Percentiles rank a stretch among this genome's conserved stretches.
Conservation (phyloP, 2,113 vertebrate genomes). For the Engraulis encrasicolus region DNA sequence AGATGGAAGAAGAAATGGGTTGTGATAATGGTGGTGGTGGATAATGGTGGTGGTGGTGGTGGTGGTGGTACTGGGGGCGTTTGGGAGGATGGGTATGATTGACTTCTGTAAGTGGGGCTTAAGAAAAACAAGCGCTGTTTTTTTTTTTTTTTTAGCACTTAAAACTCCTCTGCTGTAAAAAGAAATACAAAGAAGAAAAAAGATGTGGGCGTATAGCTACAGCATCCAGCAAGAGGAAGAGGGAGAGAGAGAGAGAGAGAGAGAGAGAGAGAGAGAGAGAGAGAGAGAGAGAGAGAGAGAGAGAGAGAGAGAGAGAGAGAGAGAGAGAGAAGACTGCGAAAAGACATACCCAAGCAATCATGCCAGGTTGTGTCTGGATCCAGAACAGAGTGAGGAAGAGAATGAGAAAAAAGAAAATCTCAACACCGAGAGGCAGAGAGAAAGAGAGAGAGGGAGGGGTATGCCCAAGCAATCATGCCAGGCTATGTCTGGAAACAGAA, state of each 20-base stretch:
- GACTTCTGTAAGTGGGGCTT: background rate
- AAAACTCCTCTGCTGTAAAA: background rate
- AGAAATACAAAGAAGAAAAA: background rate
- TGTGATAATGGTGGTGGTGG: background rate
- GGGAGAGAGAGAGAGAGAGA: background rate
- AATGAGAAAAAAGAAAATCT: background rate
- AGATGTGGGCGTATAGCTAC: background rate
- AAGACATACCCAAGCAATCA: too few species aligned
- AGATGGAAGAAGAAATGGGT: background rate
- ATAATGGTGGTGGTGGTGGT: background rate
- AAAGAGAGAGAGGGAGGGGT: background rate
- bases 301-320: background rate
- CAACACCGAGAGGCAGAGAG: background rate
- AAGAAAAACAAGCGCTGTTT: background rate
- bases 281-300: background rate
- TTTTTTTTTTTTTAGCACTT: too few species aligned
- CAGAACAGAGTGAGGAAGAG: too few species aligned
- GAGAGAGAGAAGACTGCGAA: slow-evolving; percentile 14
- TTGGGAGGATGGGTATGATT: background rate
- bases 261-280: background rate
- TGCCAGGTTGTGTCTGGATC: too few species aligned
- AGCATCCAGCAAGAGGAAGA: background rate
- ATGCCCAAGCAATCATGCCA: background rate
- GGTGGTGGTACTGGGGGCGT: background rate
- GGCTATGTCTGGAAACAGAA: background rate